Conservation (phyloP, 1,140 invertebrate genomes). For the Fopius arisanus region DNA sequence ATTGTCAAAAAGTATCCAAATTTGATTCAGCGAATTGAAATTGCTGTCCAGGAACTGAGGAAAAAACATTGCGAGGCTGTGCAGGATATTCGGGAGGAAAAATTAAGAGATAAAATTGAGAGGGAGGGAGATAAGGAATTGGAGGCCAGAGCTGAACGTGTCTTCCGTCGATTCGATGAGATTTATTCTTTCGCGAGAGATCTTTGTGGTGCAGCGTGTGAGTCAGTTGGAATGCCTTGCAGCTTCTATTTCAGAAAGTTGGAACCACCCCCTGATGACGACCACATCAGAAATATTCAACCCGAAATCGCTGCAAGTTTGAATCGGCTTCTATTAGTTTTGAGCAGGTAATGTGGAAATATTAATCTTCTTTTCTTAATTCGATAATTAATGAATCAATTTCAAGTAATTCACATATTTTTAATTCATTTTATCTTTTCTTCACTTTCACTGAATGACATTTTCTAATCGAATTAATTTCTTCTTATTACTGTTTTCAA, state of each 20-base stretch:
- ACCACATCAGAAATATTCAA: constrained; percentile 37
- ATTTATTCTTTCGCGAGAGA: constrained; percentile 50
- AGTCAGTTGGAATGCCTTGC: constrained; percentile 40
- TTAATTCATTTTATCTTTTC: no score
- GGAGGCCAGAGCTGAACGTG: constrained; percentile 38
- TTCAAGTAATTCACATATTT: no score
- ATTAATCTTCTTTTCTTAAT: no score
- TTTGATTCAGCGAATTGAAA: constrained; percentile 22
- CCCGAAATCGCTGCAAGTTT: constrained; percentile 45
- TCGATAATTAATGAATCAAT: no score
- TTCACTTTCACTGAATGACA: no score
- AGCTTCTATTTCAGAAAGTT: constrained; percentile 38
- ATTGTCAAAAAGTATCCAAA: constrained; percentile 42
- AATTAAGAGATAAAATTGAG: constrained; percentile 37
- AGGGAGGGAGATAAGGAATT: constrained; percentile 28
- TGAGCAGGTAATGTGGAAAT: constrained; percentile 32
- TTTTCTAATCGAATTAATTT: no score
- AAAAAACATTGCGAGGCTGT: constrained; percentile 31
- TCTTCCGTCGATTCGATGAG: constrained; percentile 47
- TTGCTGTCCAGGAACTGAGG: constrained; percentile 38
- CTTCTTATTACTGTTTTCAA: no score
- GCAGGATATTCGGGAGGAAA: constrained; percentile 29
- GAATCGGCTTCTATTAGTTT: constrained; percentile 41
- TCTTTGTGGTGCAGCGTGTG: constrained; percentile 46
- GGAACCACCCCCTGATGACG: constrained; percentile 23